phyloP scores from a whole-genome alignment of 2,113 vertebrate species.

The Oncorhynchus mykiss region DNA sequence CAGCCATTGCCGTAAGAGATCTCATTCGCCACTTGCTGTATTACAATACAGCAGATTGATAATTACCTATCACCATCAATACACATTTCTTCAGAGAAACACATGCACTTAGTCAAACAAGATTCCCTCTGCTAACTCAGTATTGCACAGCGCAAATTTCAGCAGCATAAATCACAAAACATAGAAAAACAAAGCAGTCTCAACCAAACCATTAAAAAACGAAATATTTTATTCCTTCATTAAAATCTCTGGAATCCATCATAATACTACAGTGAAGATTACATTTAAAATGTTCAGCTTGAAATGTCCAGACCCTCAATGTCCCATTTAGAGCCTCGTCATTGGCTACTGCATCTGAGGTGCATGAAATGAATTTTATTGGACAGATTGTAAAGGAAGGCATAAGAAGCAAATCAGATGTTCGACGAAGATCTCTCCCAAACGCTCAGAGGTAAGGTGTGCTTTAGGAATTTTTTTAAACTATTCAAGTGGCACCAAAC shows the following conservation, averaged over 20 bases:
- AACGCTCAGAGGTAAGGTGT: conserved; percentile 7
- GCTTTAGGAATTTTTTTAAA: background rate
- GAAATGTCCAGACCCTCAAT: background rate
- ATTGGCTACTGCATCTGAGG: background rate
- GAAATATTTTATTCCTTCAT: conserved; percentile 53
- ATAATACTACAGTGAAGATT: conserved; percentile 7
- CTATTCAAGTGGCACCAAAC: background rate
- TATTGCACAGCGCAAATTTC: background rate
- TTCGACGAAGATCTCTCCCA: conserved; percentile 4
- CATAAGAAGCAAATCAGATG: background rate
- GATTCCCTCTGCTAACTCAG: background rate
- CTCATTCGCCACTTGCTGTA: no score
- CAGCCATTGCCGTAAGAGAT: no score
- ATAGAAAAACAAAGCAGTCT: background rate
- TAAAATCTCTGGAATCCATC: conserved; percentile 31
- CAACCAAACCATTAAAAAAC: conserved; percentile 45
- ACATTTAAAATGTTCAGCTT: conserved; percentile 3
- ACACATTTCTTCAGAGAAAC: no score
- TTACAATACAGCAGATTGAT: no score
- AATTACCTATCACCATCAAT: no score
- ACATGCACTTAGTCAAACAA: no score
- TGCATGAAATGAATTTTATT: background rate
- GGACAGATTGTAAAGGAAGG: background rate
- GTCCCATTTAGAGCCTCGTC: background rate
- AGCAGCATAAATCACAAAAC: background rate